Evolutionary conservation across 2,797 vertebrate genomes (phyloP), one percentile per base, ranked within the genome.

Genomic region (Acanthornis magna): DNA sequence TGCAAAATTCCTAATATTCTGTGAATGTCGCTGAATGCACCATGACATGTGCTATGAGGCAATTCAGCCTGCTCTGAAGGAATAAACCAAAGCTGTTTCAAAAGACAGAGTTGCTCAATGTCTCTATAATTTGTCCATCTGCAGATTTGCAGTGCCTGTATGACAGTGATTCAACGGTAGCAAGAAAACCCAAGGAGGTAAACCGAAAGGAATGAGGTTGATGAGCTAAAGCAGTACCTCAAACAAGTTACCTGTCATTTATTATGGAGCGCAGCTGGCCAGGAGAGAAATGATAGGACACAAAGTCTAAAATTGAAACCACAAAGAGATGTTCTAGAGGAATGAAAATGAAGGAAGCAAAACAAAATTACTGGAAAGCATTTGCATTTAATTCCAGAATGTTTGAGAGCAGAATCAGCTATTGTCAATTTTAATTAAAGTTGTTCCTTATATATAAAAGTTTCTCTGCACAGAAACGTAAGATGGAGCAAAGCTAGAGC

Each of bases 331-430:
- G 34, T 30, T 83, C 48, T 79, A 68, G 13, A 89, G 50, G 50
- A 83, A 74, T 0, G 0, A 77, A 80, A 34, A 80, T 18, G 53
- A 66, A 92, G 54, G 55, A 34, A 90, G 63, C 11, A 75, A 77
- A 85, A 76, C 17, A 70, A 78, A 88, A 86, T 38, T 42, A 70
- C 29, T 40, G 61, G 40, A 55, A 84, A 67, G 25, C 29, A 77
- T 81, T 80, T 81, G 42, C 42, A 75, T 89, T 94, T 82, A 91
- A 92, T 81, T 9, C 10, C 63, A 61, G 53, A 55, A 67, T 17
- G 27, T 36, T 30, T 29, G 53, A 63, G 36, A 51, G 45, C 20
- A 66, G 66, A 93, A 83, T 62, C 13, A 73, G 25, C 27, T 42
- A 42, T 18, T n/a, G 21, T 50, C 63, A 88, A 80, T 80, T 83